Evolutionary conservation across 2,888 invertebrate species (phyloP).

Genomic region (Schizotus pectinicornis): DNA sequence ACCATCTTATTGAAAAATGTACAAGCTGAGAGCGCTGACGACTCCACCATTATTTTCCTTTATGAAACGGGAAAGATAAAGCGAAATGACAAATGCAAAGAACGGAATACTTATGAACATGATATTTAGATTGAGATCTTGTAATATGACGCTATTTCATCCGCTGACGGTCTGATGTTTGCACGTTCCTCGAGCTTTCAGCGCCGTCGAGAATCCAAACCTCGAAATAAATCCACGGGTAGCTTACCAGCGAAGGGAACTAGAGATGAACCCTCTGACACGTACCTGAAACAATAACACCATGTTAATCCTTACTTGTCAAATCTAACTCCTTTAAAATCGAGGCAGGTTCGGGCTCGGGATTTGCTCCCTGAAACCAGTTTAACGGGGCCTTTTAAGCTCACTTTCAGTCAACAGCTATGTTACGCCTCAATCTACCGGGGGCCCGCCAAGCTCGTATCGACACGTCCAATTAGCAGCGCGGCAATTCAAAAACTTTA

Average conservation of each 20-base stretch:
- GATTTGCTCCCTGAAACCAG: no score
- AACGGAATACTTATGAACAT: constrained; percentile 32
- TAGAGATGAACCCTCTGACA: constrained; percentile 8
- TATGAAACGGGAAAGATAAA: constrained; percentile 25
- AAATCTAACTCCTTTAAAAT: no score
- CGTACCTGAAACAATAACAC: constrained; percentile 27
- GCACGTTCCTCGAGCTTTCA: constrained; percentile 26
- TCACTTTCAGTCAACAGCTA: no score
- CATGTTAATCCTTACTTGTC: neutral
- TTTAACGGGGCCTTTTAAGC: no score
- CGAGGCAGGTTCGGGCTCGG: no score
- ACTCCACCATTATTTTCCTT: constrained; percentile 25
- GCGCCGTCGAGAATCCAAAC: constrained; percentile 18
- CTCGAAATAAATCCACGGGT: constrained; percentile 19
- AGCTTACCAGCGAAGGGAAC: constrained; percentile 5
- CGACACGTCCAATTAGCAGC: no score
- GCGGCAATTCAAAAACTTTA: no score
- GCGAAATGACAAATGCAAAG: constrained; percentile 31
- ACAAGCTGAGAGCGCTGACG: constrained; percentile 19
- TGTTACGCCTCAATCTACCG: no score
- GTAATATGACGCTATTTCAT: constrained; percentile 31
- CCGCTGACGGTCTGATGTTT: constrained; percentile 25
- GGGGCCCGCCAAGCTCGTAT: no score
- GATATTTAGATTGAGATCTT: constrained; percentile 34
- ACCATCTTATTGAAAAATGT: constrained; percentile 29